Conservation (phyloP, 2,113 vertebrate species). For the Burhinus bistriatus region DNA sequence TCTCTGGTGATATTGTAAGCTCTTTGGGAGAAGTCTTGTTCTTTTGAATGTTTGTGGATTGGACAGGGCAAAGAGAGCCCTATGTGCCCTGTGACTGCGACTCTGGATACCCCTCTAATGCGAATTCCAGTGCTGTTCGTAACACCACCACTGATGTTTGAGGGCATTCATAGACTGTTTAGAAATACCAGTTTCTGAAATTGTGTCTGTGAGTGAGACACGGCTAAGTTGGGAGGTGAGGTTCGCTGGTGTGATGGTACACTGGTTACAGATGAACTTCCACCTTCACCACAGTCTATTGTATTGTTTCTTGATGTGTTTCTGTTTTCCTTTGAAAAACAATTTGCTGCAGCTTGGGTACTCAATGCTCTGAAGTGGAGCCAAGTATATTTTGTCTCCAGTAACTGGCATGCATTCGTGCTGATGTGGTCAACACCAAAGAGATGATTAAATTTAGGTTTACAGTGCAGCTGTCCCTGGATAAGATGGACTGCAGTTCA, state of each 20-base stretch:
- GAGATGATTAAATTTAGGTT: background rate
- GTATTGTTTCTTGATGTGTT: background rate
- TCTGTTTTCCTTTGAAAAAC: background rate
- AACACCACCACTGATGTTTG: background rate
- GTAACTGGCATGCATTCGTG: background rate
- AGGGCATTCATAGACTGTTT: background rate
- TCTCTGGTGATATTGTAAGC: background rate
- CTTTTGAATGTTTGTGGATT: background rate
- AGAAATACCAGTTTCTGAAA: background rate
- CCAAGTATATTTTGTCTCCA: background rate
- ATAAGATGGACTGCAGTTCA: background rate
- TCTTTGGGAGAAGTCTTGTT: background rate
- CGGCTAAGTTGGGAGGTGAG: background rate
- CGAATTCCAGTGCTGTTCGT: background rate
- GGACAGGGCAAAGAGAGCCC: background rate
- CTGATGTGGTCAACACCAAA: background rate
- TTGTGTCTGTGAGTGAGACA: background rate
- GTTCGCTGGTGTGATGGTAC: background rate
- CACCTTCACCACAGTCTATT: background rate
- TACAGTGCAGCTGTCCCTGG: background rate
- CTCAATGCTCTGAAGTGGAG: background rate
- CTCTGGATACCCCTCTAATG: background rate
- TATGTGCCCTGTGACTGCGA: background rate
- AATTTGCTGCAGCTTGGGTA: accelerated
- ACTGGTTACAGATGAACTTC: background rate